Base-by-base conservation (phyloP, 2,113 vertebrate species). In the Syngnathus typhle region DNA sequence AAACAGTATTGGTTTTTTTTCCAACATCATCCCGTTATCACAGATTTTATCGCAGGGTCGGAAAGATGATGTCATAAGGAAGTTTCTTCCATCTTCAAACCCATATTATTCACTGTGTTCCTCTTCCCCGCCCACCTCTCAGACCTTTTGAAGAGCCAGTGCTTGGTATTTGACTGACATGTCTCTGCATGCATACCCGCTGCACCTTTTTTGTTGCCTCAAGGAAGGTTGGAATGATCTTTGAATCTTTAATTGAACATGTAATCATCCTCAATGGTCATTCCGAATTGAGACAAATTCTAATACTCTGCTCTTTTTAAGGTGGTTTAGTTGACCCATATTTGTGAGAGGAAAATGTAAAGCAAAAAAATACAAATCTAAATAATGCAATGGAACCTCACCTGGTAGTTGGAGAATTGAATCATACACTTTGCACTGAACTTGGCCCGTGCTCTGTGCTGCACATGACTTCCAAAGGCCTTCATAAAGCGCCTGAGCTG, bases 401-500 rank as follows among this genome's bases (percentile, higher is more conserved):
- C 96, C 77, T 77, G 88, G 88, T 4, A 98, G 78, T 19, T 95
- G 93, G 36, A 98, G 92, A 60, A 98, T 80, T 18, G 96, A 96
- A 75, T 98, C 95, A 7, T 90, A 96, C 38, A 91, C 88, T 87
- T 98, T 98, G 88, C 96, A 98, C 81, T 98, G 96, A 74, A 96
- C 84, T 75, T 98, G 95, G 2, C 96, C 96, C 0, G 96, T 98
- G 82, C 95, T 98, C 88, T 99, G 96, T 16, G 90, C 93, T 27
- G 90, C 95, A 52, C 96, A 98, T 62, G 86, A 89, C 92, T 93
- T 95, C 96, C 96, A 98, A 21, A 98, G 92, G 5, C 96, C 96
- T 71, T 98, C 93, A 58, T 93, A 98, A 82, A 98, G 80, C 1
- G 95, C 93, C 84, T 96, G 95, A 13, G 96, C 95, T 0, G 95